Evolutionary conservation across 2,797 vertebrate species (phyloP), one percentile per base, ranked within the genome.

Genomic region (Lerista edwardsae): DNA sequence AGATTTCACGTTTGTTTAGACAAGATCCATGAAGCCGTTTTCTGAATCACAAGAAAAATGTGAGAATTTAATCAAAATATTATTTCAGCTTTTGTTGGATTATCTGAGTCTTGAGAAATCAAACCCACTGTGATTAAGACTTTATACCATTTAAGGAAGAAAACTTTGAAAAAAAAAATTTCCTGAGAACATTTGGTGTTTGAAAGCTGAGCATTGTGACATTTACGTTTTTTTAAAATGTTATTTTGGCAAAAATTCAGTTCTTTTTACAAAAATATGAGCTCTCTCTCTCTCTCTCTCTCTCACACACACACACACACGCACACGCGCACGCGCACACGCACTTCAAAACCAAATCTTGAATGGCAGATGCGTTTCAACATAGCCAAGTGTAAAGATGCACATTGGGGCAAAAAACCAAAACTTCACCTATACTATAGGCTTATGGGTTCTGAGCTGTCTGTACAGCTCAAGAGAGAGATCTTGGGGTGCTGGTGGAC

Each of bases 161-260:
- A 74, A n/a, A 21, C 14, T 41, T 76, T 83, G 51, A 69, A 76
- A 76, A 59, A 27, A 75, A 6, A 47, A 9, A 59, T 69, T 75
- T 83, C 82, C 67, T 76, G 39, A 19, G 41, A 59, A 69, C 74
- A 76, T 29, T 83, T 83, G 82, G 82, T 76, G 64, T 77, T 77
- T 69, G 51, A 69, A 77, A 83, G 34, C 64, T 27, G 74, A 59
- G 69, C 9, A 23, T 17, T 23, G 36, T 77, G 82, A 69, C 82
- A 83, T 83, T 83, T 83, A 73, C 39, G 10, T 67, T 76, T 76
- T 27, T 19, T 15, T 12, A 41, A 57, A 83, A 39, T 19, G 25
- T 12, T 51, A 25, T 57, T 76, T 83, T 67, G 81, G 72, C 81
- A 34, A 8, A 75, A 55, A 65, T 83, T 76, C 82, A 83, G n/a